Percentiles rank a stretch among this genome's conserved stretches.
These are phyloP conservation scores for Tragelaphus strepsiceros DNA, from an alignment of 2,113 vertebrate species.

Conservation along the genomic window DNA sequence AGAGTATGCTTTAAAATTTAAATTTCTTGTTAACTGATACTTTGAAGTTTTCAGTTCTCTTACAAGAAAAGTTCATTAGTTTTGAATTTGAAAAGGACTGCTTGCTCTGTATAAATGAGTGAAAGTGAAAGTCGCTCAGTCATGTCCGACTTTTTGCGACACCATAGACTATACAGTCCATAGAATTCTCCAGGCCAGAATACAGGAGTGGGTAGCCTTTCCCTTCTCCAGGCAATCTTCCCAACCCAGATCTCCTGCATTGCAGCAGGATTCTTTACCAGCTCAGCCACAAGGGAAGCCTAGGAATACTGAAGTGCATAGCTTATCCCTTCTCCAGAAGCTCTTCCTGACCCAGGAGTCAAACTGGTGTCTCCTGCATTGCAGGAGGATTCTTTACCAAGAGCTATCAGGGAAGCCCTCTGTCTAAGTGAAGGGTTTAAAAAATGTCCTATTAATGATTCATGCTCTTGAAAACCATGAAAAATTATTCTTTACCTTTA, in stretches of 20 bases:
- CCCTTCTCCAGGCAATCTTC: background rate
- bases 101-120: background rate
- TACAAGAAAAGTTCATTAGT: background rate
- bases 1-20: background rate
- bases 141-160: fast-evolving
- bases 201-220: background rate
- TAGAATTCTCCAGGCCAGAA: background rate
- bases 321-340: background rate
- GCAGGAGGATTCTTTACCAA: background rate
- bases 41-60: background rate
- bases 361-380: background rate
- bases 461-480: background rate
- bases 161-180: background rate
- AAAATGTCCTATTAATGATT: background rate
- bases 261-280: background rate
- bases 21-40: background rate
- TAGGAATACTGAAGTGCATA: background rate
- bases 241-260: background rate
- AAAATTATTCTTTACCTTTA: background rate
- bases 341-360: background rate
- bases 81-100: slow-evolving; percentile 1
- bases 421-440: background rate
- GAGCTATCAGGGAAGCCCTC: background rate
- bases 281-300: background rate
- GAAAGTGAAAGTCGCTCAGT: background rate